A percentile compares a stretch with the other conserved stretches of the same genome.
phyloP scores from a whole-genome alignment of 2,797 vertebrate genomes.

The Sarcophilus harrisii region DNA sequence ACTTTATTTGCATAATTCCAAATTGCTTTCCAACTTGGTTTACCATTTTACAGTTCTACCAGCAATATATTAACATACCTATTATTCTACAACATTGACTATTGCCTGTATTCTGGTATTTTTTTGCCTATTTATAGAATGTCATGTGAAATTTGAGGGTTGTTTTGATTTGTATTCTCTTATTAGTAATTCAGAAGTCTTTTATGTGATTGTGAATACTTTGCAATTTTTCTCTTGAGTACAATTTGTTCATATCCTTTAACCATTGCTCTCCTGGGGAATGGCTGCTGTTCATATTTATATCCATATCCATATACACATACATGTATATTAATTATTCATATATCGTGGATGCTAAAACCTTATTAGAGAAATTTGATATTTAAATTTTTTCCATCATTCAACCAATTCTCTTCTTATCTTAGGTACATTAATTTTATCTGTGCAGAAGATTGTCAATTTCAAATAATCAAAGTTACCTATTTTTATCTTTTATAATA shows the following conservation, averaged over 20 bases:
- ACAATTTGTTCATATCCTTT: not conserved
- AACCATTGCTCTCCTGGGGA: not conserved
- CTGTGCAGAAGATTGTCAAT: not conserved
- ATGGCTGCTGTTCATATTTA: not conserved
- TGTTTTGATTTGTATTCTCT: not conserved
- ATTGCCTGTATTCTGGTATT: not conserved
- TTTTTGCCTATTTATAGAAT: not conserved
- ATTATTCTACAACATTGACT: not conserved
- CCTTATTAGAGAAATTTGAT: not conserved
- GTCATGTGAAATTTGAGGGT: not conserved
- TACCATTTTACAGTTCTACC: not conserved
- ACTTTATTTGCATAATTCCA: not conserved
- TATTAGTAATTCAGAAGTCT: not conserved
- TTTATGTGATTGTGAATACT: not conserved
- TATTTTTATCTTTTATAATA: not conserved
- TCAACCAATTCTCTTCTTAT: not conserved
- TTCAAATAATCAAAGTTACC: not conserved
- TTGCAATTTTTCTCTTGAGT: not conserved
- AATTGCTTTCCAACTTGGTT: not conserved
- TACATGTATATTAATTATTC: not conserved
- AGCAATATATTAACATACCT: not conserved
- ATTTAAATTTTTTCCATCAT: not conserved
- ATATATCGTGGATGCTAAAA: not conserved
- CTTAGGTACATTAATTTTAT: not conserved
- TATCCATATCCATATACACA: not conserved